Base-by-base conservation (phyloP, 2,888 invertebrate genomes). In the Penaeus monodon region DNA sequence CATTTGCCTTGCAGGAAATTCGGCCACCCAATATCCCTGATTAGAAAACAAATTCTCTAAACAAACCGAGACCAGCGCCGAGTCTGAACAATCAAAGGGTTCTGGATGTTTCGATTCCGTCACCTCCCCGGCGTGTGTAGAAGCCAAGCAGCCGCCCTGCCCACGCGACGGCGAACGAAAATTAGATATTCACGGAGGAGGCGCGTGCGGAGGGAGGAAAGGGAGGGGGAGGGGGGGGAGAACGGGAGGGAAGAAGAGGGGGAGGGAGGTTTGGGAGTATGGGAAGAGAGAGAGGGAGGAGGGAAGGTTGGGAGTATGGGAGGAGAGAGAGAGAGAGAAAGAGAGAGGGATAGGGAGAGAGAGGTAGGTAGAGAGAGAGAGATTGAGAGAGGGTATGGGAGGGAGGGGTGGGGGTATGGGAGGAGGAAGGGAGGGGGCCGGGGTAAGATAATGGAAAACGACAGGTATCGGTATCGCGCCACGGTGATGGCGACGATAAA, bases 221-320 rank as follows among this genome's bases (percentile, higher is more conserved):
- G n/a, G 17, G 2, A 38, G 33, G 38, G 29, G 68, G 33, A 33
- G n/a, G 33, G 49, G 49, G 29, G 70, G 12, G 29, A 22, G 17
- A 7, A 73, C 0, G 29, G 38, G 57, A 68, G 70, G 29, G 29
- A 20, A 14, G 68, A 24, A 27, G 24, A 66, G 27, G 24, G 29
- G n/a, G 7, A 7, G 7, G 8, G 0, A 7, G 38, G 6, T 6
- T 2, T 2, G 38, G 7, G 7, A 7, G 8, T 0, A 0, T 44
- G 29, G 7, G 33, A 38, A 17, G 3, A 8, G 2, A 0, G 0
- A 20, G 38, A 20, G 63, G 24, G 10, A 57, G n/a, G 17, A 24
- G 7, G 8, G 7, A 17, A 3, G 24, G 22, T 0, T 1, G 29
- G 38, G 20, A 27, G 24, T 2, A 79, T 33, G 17, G 44, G 7